Evolutionary conservation across 1,140 invertebrate species (phyloP).

Genomic region (Drosophila hydei): DNA sequence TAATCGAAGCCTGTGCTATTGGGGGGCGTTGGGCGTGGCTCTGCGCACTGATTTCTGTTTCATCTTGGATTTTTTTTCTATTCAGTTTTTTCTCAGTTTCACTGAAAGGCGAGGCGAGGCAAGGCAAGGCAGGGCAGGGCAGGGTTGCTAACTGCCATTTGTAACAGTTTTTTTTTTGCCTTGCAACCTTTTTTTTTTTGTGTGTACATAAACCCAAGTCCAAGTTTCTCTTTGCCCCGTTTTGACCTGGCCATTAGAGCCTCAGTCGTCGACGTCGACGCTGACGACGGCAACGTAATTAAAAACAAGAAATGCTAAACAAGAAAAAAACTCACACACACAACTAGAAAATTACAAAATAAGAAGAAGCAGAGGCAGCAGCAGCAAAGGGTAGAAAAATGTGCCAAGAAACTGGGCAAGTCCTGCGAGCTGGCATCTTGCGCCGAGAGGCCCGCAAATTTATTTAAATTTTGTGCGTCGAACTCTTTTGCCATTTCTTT

Average conservation of each 20-base stretch:
- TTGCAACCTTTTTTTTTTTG: slow-evolving; percentile 63
- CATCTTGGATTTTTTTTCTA: slow-evolving; percentile 17
- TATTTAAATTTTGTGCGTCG: slow-evolving; percentile 68
- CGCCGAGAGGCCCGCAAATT: slow-evolving; percentile 51
- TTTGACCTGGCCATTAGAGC: slow-evolving; percentile 62
- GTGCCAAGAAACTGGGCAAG: slow-evolving; percentile 68
- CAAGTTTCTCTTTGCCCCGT: slow-evolving; percentile 44
- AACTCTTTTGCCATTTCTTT: slow-evolving; percentile 53
- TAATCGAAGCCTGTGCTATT: slow-evolving; percentile 38
- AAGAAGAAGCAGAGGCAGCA: neutral
- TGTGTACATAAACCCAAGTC: slow-evolving; percentile 54
- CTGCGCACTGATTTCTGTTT: slow-evolving; percentile 36
- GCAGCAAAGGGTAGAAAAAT: slow-evolving; percentile 50
- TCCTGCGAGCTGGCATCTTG: slow-evolving; percentile 11
- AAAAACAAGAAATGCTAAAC: slow-evolving; percentile 73
- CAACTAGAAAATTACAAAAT: slow-evolving; percentile 8
- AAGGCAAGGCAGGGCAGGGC: neutral
- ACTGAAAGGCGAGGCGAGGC: neutral
- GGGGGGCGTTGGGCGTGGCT: slow-evolving; percentile 28
- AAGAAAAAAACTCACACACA: slow-evolving; percentile 13
- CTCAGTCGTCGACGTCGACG: slow-evolving; percentile 24
- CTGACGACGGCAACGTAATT: slow-evolving; percentile 69
- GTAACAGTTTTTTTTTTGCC: slow-evolving; percentile 56
- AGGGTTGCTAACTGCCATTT: slow-evolving; percentile 51
- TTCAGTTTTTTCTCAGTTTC: slow-evolving; percentile 17